Evolutionary conservation across 2,888 invertebrate species (phyloP).

Genomic region (Parochlus steinenii): DNA sequence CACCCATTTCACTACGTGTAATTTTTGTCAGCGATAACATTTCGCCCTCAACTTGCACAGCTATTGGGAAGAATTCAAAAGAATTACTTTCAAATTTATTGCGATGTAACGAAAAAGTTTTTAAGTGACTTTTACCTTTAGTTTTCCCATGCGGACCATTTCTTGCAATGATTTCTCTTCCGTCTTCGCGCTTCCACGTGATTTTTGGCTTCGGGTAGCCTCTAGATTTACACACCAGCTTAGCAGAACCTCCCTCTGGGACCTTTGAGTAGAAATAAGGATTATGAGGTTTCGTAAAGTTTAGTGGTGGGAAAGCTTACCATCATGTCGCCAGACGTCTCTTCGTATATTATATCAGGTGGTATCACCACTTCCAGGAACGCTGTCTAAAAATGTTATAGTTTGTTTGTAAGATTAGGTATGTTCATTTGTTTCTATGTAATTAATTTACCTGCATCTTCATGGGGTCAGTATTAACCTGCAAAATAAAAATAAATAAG

Average conservation of each 20-base stretch:
- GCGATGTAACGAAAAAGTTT: background rate
- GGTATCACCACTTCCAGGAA: conserved; percentile 82
- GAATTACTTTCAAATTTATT: background rate
- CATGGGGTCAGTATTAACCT: conserved; percentile 89
- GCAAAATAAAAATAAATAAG: too few species aligned
- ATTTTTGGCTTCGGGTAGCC: conserved; percentile 75
- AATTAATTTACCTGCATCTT: conserved; percentile 64
- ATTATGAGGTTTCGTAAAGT: background rate
- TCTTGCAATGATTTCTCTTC: conserved; percentile 62
- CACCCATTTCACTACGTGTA: conserved; percentile 78
- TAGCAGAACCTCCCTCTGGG: conserved; percentile 80
- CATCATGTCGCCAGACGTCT: conserved; percentile 81
- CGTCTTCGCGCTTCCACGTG: conserved; percentile 75
- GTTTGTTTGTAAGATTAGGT: background rate
- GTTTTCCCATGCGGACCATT: conserved; percentile 54
- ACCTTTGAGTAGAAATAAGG: conserved; percentile 51
- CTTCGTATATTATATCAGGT: conserved; percentile 76
- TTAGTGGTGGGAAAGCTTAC: conserved; percentile 19
- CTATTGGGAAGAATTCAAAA: conserved; percentile 29
- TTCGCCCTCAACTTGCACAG: conserved; percentile 59
- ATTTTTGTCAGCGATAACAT: conserved; percentile 67
- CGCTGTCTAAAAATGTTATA: conserved; percentile 43
- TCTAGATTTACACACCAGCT: conserved; percentile 69
- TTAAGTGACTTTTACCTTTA: conserved; percentile 37
- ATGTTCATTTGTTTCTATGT: background rate